Conservation (phyloP, 1,140 invertebrate species). For the Myzus persicae region DNA sequence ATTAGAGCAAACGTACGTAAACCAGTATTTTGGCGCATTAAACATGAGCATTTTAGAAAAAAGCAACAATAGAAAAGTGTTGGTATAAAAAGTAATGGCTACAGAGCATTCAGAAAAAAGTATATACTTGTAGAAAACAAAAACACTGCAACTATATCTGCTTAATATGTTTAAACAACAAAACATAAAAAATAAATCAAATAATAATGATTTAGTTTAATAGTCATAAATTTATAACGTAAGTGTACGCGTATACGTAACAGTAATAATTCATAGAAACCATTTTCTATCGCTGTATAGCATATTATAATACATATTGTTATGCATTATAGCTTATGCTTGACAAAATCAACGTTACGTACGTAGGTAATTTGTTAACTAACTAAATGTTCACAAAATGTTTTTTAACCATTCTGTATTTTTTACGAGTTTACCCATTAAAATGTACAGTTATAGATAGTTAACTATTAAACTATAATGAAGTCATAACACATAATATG, state of each 20-base stretch:
- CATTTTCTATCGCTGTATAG: too few species aligned
- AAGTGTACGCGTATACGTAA: neutral
- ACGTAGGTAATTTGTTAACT: neutral
- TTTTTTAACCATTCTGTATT: neutral
- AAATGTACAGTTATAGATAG: too few species aligned
- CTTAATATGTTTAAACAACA: neutral
- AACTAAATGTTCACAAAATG: neutral
- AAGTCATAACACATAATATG: neutral
- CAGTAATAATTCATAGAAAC: neutral
- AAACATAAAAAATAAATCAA: neutral
- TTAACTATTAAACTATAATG: too few species aligned
- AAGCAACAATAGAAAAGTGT: too few species aligned
- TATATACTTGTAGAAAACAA: neutral
- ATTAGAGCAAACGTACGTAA: too few species aligned
- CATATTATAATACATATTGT: neutral
- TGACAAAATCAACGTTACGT: neutral
- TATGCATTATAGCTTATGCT: neutral
- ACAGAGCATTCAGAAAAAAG: neutral
- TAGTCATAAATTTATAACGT: neutral
- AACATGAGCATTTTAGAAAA: too few species aligned
- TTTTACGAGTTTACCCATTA: neutral
- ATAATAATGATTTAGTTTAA: neutral
- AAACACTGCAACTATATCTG: neutral
- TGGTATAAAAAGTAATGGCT: neutral
- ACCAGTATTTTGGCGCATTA: neutral